A percentile compares a stretch with the other conserved stretches of the same genome.
Conservation (phyloP, 2,113 vertebrate genomes). For the Megatriorchis doriae region DNA sequence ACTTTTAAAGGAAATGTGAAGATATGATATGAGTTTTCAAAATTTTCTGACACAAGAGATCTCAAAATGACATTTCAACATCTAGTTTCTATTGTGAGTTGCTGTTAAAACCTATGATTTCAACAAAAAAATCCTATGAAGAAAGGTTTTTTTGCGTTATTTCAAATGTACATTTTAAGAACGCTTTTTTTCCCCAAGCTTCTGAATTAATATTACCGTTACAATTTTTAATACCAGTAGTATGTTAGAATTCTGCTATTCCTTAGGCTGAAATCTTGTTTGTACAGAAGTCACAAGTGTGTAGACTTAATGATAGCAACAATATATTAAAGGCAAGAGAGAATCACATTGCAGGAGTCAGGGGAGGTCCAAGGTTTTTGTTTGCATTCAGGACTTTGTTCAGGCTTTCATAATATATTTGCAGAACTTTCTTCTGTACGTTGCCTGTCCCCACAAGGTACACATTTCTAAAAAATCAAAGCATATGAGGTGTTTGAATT, state of each 20-base stretch:
- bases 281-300: not conserved
- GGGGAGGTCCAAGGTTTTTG: not conserved
- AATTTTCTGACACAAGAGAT: not conserved
- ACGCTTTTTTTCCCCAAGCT: not conserved
- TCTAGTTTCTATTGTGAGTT: not conserved
- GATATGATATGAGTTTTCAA: not conserved
- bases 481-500: not conserved
- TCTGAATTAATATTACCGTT: not conserved
- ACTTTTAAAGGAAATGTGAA: slow-evolving; percentile 17
- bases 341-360: not conserved
- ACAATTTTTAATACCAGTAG: not conserved
- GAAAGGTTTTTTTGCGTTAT: not conserved
- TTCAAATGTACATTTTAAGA: not conserved
- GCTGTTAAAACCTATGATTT: slow-evolving; percentile 12
- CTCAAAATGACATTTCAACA: slow-evolving; percentile 30
- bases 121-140: not conserved
- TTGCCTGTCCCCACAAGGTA: not conserved
- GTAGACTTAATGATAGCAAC: not conserved
- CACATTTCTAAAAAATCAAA: not conserved
- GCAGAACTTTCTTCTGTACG: not conserved
- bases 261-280: not conserved
- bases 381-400: not conserved
- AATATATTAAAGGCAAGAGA: not conserved
- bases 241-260: not conserved
- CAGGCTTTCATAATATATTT: not conserved